phyloP scores from a whole-genome alignment of 2,888 invertebrate genomes.

The Ypsolopha scabrella region DNA sequence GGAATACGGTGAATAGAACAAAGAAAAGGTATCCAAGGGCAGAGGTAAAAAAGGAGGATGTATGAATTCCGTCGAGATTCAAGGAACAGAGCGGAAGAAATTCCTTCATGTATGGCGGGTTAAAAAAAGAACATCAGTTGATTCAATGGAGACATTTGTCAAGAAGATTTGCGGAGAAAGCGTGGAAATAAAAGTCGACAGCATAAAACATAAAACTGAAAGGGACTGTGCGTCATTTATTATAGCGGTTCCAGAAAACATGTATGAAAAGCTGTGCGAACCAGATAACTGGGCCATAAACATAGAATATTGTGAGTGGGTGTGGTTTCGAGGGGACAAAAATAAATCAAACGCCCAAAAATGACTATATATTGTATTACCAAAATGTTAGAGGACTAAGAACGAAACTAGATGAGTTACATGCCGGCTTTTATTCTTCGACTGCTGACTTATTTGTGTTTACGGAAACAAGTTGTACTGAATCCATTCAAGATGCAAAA shows the following conservation, averaged over 20 bases:
- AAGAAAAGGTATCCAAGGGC: not conserved
- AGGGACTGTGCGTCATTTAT: not conserved
- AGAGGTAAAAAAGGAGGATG: not conserved
- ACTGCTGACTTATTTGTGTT: too few species aligned
- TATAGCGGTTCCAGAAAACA: not conserved
- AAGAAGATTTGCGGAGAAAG: not conserved
- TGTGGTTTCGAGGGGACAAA: not conserved
- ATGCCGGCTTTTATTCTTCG: too few species aligned
- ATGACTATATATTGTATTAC: not conserved
- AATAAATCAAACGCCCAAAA: not conserved
- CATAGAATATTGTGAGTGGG: not conserved
- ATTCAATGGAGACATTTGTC: not conserved
- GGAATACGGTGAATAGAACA: not conserved
- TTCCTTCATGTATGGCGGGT: not conserved
- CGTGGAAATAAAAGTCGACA: not conserved
- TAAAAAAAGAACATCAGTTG: not conserved
- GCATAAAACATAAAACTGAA: not conserved
- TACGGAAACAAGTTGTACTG: too few species aligned
- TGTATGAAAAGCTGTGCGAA: not conserved
- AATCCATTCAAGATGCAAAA: too few species aligned
- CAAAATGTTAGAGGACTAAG: not conserved
- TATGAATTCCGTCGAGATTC: not conserved
- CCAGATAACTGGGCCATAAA: not conserved
- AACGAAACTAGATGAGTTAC: too few species aligned
- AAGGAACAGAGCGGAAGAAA: not conserved